Evolutionary conservation across 92 coral and sea anemone genomes (phyloP), one percentile per base, ranked within the genome.

Genomic region (Zoanthus gigantus): DNA sequence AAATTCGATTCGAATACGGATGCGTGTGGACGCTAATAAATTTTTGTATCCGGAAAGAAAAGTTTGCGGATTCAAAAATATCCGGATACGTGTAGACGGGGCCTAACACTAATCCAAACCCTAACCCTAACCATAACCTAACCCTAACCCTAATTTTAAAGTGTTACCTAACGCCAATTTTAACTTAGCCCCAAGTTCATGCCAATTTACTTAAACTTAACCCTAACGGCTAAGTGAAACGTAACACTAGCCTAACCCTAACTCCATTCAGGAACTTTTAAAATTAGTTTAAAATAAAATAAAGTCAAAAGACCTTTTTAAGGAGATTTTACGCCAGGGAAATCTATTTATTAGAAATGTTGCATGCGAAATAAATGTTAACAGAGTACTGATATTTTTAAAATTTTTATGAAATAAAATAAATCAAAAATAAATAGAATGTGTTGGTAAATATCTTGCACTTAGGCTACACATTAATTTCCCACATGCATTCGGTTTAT

Each of bases 361-460:
- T 69, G 74, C 74, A 69, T 69, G 74, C 74, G 44, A 69, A 6
- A 69, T 69, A 69, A 69, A 69, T 69, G 10, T 69, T 69, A 10
- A 69, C 74, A 69, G 74, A 69, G 74, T 69, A 69, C 74, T 69
- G 74, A 69, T 69, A 69, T 28, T 69, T 69, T 69, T 69, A 28
- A 69, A 69, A 69, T 69, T 69, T 69, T 69, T 13, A 69, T 69
- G 74, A 69, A 69, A 69, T 69, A 69, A 69, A 69, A 69, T 69
- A 28, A 69, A 69, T 69, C 1, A 69, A 3, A 67, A 67, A 67
- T 67, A 67, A 67, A 67, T 67, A 67, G 2, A 69, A 10, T 69
- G 74, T 69, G 74, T 69, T 69, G 74, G 74, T 69, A 69, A 69
- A 69, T 69, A 69, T 69, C 56, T 50, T 50, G 10, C 56, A 50